Base-by-base conservation (phyloP, 35 echinoderm and acorn worm genomes). In the Chiridota heheva region DNA sequence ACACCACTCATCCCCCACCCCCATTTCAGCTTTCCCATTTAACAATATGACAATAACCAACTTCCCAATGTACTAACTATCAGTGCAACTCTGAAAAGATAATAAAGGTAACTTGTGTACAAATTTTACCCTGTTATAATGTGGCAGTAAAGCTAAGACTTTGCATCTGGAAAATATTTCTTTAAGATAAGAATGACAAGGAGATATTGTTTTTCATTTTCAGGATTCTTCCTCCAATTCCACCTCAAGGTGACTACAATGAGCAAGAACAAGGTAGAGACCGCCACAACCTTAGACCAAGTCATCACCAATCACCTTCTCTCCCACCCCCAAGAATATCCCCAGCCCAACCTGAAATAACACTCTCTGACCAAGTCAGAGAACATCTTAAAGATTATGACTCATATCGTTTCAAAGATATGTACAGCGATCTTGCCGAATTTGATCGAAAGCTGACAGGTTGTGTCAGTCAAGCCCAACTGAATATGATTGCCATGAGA, bases 341-440 rank as follows among this genome's bases (percentile, higher is more conserved):
- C 17, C 40, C 37, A 0, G 67, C 51, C 5, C 81, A 77, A 40
- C 45, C 85, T 0, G 40, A 46, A 38, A 67, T 74, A 8, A 77
- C 77, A 22, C 63, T 98, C 36, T 88, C 73, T 3, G 77, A 92
- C 2, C 95, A 98, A 56, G 64, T 98, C 7, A 42, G 49, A 3
- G 63, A 84, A 2, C 66, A 78, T 47, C 81, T 98, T 8, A 15
- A 31, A 34, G 82, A 73, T 17, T 98, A 92, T 38, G 95, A 98
- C 63, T 27, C 95, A 0, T 73, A 76, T 22, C 42, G 71, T 32
- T 98, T 98, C 30, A 78, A 98, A 61, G 95, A 98, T 34, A 98
- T 98, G 89, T 98, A 98, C 84, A 86, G 48, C 24, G 89, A 89
- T 47, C 53, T 91, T 15, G 85, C 95, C 5, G 88, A 98, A 42